Percentiles rank a stretch among this genome's conserved stretches.
Evolutionary conservation across 2,888 invertebrate genomes (phyloP).

Genomic region (Trachelus tabidus): DNA sequence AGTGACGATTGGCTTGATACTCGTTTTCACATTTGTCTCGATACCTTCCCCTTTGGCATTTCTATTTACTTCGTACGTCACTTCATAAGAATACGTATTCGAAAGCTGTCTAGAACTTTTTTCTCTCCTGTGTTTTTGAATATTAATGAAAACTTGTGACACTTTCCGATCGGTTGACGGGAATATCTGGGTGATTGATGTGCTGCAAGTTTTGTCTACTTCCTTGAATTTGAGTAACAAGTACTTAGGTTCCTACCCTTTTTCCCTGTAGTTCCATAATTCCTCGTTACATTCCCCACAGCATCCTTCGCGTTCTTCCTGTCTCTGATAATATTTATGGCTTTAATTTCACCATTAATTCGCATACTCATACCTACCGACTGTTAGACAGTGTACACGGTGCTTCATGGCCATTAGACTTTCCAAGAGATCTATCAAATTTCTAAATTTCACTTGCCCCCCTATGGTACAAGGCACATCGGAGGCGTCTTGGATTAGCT

Average conservation of each 20-base stretch:
- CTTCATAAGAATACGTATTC: neutral
- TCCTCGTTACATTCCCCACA: neutral
- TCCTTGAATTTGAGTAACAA: neutral
- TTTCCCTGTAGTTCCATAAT: neutral
- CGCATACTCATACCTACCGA: neutral
- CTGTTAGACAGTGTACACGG: neutral
- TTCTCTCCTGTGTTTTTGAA: neutral
- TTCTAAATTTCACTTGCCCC: neutral
- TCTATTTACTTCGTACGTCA: neutral
- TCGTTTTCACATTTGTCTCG: neutral
- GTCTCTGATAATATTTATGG: neutral
- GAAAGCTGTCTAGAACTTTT: neutral
- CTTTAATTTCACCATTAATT: slow-evolving; percentile 3
- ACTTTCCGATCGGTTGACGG: neutral
- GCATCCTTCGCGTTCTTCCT: neutral
- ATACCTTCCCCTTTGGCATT: neutral
- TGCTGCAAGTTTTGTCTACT: neutral
- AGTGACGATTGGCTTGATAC: neutral
- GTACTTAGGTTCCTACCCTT: neutral
- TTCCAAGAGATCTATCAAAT: neutral
- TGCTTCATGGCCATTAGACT: neutral
- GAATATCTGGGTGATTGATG: neutral
- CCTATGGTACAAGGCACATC: neutral
- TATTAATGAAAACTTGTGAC: neutral
- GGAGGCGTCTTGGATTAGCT: neutral